Percentiles rank a stretch among this genome's conserved stretches.
Evolutionary conservation across 2,113 vertebrate species (phyloP).

Genomic region (Crotalus horridus): DNA sequence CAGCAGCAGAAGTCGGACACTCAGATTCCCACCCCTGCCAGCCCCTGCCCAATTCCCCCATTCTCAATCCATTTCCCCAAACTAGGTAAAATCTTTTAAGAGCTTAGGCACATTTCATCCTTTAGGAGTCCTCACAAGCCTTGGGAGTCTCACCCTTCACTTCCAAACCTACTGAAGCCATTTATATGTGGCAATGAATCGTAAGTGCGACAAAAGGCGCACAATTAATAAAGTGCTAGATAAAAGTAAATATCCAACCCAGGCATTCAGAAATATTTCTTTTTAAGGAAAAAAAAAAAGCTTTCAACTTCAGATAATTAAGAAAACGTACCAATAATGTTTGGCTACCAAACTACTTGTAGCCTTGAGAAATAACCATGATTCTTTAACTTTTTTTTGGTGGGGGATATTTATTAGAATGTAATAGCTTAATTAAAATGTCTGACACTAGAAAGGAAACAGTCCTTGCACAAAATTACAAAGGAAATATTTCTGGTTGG

Average conservation of each 20-base stretch:
- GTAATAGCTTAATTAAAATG: background rate
- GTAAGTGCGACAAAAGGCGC: background rate
- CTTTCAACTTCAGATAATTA: background rate
- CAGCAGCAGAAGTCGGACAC: conserved; percentile 35
- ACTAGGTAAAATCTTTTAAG: background rate
- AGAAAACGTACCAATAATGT: background rate
- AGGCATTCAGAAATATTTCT: background rate
- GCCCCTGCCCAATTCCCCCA: conserved; percentile 15
- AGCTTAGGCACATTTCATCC: background rate
- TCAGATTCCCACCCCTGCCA: conserved; percentile 11
- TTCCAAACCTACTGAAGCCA: background rate
- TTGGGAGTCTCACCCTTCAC: background rate
- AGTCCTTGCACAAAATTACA: background rate
- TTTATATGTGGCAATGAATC: background rate
- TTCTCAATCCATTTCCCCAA: background rate
- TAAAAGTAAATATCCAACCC: background rate
- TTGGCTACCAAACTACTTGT: background rate
- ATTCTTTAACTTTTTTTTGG: background rate
- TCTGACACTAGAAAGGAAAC: no score
- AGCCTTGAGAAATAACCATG: background rate
- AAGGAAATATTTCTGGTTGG: background rate
- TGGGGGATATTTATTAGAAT: background rate
- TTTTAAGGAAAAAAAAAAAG: background rate
- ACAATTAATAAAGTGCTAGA: background rate
- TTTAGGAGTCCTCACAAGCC: background rate